phyloP scores from a whole-genome alignment of 2,113 vertebrate species.

The Triplophysa siluroides region DNA sequence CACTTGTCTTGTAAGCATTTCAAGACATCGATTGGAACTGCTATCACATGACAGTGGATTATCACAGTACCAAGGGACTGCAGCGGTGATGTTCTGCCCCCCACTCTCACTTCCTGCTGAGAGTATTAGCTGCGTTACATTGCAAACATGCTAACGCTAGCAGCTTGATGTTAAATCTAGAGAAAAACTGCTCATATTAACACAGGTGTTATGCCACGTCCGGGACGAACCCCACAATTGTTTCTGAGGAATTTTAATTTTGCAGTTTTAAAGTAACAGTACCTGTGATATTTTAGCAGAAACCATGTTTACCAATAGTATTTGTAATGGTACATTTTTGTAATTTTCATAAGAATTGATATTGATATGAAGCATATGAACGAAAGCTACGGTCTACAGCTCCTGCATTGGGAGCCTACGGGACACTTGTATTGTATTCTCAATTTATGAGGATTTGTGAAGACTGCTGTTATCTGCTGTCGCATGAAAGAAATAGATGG shows the following conservation, averaged over 20 bases:
- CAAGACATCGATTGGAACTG: constrained; percentile 12
- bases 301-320: background rate
- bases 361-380: background rate
- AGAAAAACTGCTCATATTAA: background rate
- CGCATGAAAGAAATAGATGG: background rate
- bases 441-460: constrained; percentile 17
- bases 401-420: background rate
- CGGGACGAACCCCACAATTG: too few species aligned
- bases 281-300: background rate
- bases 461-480: background rate
- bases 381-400: background rate
- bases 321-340: too few species aligned
- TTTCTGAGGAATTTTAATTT: background rate
- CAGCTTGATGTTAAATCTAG: constrained; percentile 12
- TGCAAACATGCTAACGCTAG: constrained; percentile 23
- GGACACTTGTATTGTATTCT: background rate
- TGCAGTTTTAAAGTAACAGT: too few species aligned
- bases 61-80: constrained; percentile 28
- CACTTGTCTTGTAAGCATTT: constrained; percentile 19
- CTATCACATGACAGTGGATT: constrained; percentile 25
- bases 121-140: background rate
- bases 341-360: too few species aligned
- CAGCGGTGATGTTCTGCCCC: constrained; percentile 2
- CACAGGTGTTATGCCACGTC: background rate
- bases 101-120: background rate